Conservation (phyloP, 2,888 invertebrate genomes). For the Palloptera scutellata region DNA sequence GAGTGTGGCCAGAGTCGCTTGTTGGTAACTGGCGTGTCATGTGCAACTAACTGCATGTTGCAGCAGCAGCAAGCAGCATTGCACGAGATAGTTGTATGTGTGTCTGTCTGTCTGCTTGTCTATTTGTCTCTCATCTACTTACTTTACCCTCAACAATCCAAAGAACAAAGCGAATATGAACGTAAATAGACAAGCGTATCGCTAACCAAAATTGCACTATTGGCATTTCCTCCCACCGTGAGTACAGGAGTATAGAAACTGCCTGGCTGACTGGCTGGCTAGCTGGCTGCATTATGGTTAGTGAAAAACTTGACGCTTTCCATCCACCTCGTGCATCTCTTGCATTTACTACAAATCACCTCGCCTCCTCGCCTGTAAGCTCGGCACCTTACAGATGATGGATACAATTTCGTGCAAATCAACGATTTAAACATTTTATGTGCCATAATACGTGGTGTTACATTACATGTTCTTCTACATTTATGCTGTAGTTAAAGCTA, state of each 20-base stretch:
- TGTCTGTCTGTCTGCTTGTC: background rate
- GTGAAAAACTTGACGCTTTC: no score
- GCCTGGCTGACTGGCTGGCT: background rate
- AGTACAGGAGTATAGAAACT: background rate
- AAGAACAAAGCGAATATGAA: conserved; percentile 9
- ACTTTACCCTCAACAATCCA: background rate
- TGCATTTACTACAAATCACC: no score
- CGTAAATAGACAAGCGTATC: conserved; percentile 29
- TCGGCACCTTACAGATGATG: conserved; percentile 19
- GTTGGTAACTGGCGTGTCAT: conserved; percentile 49
- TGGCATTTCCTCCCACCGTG: conserved; percentile 31
- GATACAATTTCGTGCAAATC: conserved; percentile 35
- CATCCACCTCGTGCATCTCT: no score
- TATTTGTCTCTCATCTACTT: conserved; percentile 12
- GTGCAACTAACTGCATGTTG: conserved; percentile 47
- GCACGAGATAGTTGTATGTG: background rate
- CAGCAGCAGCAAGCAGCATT: conserved; percentile 10
- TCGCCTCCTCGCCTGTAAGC: no score
- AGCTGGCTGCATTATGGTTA: no score
- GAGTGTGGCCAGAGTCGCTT: background rate
- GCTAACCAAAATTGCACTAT: conserved; percentile 17
- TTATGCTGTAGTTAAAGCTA: background rate
- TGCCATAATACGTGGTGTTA: background rate
- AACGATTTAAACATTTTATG: conserved; percentile 23
- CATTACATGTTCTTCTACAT: background rate